phyloP scores from a whole-genome alignment of 1,140 invertebrate species.

The Polypedilum vanderplanki region DNA sequence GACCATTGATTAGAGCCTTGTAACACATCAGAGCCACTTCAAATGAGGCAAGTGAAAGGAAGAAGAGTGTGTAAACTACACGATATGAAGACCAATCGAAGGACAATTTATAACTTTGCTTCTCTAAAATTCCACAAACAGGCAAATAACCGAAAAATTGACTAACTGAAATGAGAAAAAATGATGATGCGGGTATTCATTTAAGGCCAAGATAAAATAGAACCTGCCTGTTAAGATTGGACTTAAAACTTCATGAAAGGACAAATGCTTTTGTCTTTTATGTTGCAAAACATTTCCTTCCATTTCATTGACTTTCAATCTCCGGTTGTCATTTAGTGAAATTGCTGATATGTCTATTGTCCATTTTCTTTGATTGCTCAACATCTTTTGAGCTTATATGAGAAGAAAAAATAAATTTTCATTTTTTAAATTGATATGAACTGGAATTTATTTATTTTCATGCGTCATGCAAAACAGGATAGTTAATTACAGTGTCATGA shows the following conservation, averaged over 20 bases:
- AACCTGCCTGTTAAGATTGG: background rate
- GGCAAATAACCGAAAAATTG: conserved; percentile 10
- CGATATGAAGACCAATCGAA: background rate
- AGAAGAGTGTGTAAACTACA: background rate
- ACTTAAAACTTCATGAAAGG: conserved; percentile 19
- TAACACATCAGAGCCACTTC: background rate
- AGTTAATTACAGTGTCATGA: too few species aligned
- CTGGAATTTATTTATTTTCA: too few species aligned
- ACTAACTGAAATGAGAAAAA: background rate
- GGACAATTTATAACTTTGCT: background rate
- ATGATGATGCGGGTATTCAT: background rate
- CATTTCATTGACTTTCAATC: background rate
- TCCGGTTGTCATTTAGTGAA: too few species aligned
- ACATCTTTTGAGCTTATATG: too few species aligned
- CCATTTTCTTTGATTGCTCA: too few species aligned
- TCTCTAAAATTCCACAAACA: background rate
- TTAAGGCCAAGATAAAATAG: background rate
- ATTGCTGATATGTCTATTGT: too few species aligned
- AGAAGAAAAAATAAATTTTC: too few species aligned
- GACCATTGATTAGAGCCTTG: background rate
- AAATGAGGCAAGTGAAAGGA: background rate
- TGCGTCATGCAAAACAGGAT: too few species aligned
- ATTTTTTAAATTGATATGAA: too few species aligned
- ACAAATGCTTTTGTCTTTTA: conserved; percentile 5
- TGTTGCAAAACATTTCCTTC: background rate